A percentile compares a stretch with the other conserved stretches of the same genome.
These are phyloP conservation scores for Hydropotes inermis DNA, from an alignment of 2,113 vertebrate genomes.

Conservation along the genomic window DNA sequence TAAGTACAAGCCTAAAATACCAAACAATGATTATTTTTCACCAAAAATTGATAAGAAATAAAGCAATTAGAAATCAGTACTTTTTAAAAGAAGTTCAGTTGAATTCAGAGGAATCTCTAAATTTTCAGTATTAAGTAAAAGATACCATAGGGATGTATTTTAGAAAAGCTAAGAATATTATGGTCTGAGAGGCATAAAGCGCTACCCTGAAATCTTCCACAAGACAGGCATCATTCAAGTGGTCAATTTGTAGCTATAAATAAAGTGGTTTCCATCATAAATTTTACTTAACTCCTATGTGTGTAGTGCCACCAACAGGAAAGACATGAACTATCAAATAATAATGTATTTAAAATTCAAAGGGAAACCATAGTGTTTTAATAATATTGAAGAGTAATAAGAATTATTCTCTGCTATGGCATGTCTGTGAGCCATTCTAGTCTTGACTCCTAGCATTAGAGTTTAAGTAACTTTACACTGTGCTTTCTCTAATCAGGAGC, in stretches of 20 bases:
- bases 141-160: background rate
- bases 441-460: background rate
- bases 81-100: background rate
- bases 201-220: background rate
- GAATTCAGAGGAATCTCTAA: background rate
- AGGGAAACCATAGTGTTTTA: background rate
- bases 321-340: background rate
- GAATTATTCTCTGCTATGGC: background rate
- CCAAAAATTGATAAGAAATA: background rate
- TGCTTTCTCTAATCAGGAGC: background rate
- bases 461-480: background rate
- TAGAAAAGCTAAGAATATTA: background rate
- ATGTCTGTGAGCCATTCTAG: background rate
- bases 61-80: background rate
- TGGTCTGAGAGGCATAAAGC: background rate
- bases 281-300: constrained; percentile 14
- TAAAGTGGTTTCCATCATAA: background rate
- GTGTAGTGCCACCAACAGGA: constrained; percentile 52
- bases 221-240: background rate
- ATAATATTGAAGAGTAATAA: background rate
- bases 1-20: background rate
- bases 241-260: constrained; percentile 1
- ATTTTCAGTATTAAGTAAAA: background rate
- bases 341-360: background rate
- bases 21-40: background rate